Base-by-base conservation (phyloP, 92 coral and sea anemone genomes). In the Phymanthus crucifer region DNA sequence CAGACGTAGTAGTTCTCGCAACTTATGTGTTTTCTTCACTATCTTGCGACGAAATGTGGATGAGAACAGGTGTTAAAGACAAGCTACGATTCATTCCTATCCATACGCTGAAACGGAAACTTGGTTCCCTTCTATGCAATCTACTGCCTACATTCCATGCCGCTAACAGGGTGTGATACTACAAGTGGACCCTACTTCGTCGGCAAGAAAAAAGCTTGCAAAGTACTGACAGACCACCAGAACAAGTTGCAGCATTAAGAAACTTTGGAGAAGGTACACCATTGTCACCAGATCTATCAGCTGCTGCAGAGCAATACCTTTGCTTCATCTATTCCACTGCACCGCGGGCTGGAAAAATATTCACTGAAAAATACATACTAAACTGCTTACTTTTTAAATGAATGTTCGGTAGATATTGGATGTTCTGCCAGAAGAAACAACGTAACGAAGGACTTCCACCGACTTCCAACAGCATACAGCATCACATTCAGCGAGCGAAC, bases 1-100 rank as follows among this genome's bases (percentile, higher is more conserved):
- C 89, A 40, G 85, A 86, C 68, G 89, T 86, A 32, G 86, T 77
- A 19, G 90, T 86, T 11, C 70, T 86, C 16, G 61, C 71, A 69
- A 56, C 81, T 57, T 57, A 67, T 70, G 75, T 36, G 4, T 76
- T 9, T 40, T 54, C 43, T 66, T 40, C 5, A 66, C 50, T 83
- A 34, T 34, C n/a, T 31, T 87, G 91, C 50, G 70, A 76, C 37
- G 33, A 47, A 76, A 23, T 76, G 24, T 76, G 80, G 80, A 18
- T 76, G 18, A 19, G 47, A 43, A 76, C 80, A 32, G 70, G 80
- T 3, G 80, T 76, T 17, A 76, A 57, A 43, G 80, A 76, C 70
- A 76, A 76, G 40, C 70, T 76, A 3, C 69, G 80, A 17, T 57
- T n/a, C 47, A 76, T 76, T 17, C 70, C 80, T 33, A 35, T 76